Conservation (phyloP, 2,113 vertebrate species). For the Suncus etruscus region DNA sequence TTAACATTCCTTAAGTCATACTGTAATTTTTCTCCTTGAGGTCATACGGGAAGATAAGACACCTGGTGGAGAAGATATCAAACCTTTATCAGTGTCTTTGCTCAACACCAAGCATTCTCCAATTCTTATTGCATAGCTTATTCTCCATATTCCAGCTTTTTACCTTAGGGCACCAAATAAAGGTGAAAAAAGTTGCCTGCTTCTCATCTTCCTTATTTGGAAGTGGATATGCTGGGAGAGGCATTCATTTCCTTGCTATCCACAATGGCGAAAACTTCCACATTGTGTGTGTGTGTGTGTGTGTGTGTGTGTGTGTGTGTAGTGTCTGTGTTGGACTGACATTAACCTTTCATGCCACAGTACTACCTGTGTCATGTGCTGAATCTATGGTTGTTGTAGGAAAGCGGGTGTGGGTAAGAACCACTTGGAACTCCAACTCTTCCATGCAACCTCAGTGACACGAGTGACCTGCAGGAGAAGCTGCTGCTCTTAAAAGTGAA, state of each 20-base stretch:
- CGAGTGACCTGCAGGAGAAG: constrained; percentile 13
- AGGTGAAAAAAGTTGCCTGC: not conserved
- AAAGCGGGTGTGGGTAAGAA: not conserved
- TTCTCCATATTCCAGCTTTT: not conserved
- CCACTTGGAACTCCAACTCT: not conserved
- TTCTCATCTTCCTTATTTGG: not conserved
- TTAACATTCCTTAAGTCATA: constrained; percentile 19
- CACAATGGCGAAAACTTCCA: not conserved
- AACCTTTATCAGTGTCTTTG: not conserved
- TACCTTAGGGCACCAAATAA: not conserved
- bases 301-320: not conserved
- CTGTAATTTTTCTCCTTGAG: constrained; percentile 35
- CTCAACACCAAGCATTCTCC: constrained; percentile 40
- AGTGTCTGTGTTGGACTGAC: no score
- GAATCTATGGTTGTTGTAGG: not conserved
- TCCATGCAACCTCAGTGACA: not conserved
- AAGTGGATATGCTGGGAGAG: not conserved
- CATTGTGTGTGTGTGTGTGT: not conserved
- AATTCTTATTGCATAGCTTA: not conserved
- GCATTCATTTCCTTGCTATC: no score
- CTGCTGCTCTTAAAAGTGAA: constrained; percentile 1
- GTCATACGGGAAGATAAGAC: constrained; percentile 11
- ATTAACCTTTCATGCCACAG: not conserved
- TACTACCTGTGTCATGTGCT: not conserved
- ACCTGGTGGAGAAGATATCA: not conserved